These are phyloP conservation scores for Hippotragus niger DNA, from an alignment of 2,113 vertebrate genomes.

Conservation along the genomic window DNA sequence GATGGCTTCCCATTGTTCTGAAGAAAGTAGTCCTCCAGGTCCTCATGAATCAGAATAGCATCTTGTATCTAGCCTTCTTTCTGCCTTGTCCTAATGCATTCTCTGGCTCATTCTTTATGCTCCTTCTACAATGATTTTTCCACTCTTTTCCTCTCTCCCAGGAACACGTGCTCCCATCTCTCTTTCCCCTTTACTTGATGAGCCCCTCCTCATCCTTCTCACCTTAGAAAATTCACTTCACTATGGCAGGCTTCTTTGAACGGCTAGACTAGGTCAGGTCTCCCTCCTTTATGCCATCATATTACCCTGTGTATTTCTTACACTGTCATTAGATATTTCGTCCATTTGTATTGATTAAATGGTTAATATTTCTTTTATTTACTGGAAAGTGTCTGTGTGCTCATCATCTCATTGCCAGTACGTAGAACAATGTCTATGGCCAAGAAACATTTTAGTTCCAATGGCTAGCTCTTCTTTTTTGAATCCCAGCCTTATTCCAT, in stretches of 20 bases:
- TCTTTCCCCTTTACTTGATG: not conserved
- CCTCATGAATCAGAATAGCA: not conserved
- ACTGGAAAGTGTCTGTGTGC: not conserved
- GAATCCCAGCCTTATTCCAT: not conserved
- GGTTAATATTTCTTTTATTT: not conserved
- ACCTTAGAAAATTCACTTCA: not conserved
- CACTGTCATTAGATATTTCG: not conserved
- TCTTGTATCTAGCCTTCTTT: not conserved
- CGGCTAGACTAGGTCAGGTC: not conserved
- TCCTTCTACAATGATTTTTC: not conserved
- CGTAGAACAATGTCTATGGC: not conserved
- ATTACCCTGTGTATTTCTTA: not conserved
- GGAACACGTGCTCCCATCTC: not conserved
- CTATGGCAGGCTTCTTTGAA: not conserved
- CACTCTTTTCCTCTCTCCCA: not conserved
- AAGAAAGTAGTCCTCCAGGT: not conserved
- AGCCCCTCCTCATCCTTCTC: not conserved
- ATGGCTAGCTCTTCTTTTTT: not conserved
- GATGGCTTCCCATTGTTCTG: not conserved
- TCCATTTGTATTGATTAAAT: not conserved
- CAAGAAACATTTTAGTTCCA: not conserved
- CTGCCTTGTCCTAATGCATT: not conserved
- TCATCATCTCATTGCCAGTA: not conserved
- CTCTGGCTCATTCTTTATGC: not conserved
- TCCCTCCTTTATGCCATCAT: not conserved